Evolutionary conservation across 2,888 invertebrate species (phyloP), one percentile per base, ranked within the genome.

Genomic region (Cetonia aurata): DNA sequence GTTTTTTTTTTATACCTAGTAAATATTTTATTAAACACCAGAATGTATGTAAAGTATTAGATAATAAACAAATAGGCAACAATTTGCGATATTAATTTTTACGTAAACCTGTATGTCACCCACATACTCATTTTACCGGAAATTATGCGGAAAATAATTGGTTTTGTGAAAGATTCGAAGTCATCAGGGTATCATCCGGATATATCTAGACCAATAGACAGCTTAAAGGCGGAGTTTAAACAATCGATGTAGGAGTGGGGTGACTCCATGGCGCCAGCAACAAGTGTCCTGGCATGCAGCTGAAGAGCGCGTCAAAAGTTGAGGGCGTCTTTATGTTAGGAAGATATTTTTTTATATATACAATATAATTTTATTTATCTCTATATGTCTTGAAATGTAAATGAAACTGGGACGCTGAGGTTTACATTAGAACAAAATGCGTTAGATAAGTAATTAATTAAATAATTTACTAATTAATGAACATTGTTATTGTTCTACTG

Each of bases 221-320:
- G 71, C 69, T 68, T 62, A 78, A 77, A 80, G 82, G 83, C 82
- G 82, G 81, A 77, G 82, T 81, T 80, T 80, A 79, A 78, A 81
- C 82, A 83, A 82, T 82, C 81, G 79, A 81, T 80, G 80, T 73
- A 73, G 75, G 78, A 78, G 76, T 73, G 80, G 80, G 79, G 78
- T 75, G 73, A 76, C 79, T 77, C 75, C 73, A 82, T 80, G 81
- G 81, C 80, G 79, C 72, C 75, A 78, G 82, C 81, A 82, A 83
- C 82, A 82, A 80, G 82, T 83, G 80, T 56, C 57, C 37, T 56
- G 71, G 65, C 65, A 69, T 71, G 60, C 50, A 69, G 48, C 50
- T 13, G 41, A 42, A 69, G 53, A 69, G 44, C 52, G 52, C 37
- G 42, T 53, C 62, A 53, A 65, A 65, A 65, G 50, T 65, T 65